phyloP scores from a whole-genome alignment of 30 jellyfish, hydroid and myxozoan genomes.

The Rhopilema esculentum region DNA sequence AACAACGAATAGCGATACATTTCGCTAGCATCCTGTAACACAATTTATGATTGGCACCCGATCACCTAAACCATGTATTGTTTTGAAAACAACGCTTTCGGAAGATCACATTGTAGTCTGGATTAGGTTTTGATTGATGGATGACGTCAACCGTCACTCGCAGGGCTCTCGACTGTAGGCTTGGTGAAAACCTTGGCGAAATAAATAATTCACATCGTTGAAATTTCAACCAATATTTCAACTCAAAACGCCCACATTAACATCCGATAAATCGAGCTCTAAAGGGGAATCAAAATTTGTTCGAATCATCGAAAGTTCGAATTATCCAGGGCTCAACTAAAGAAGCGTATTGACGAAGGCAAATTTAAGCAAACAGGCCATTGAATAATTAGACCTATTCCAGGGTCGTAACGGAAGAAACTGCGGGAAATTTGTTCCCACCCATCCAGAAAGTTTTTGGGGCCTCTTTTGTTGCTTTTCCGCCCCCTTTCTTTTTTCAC shows the following conservation, averaged over 20 bases:
- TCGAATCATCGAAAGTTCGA: too few relatives aligned
- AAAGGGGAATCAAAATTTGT: too few relatives aligned
- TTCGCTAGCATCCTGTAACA: constrained; percentile 61
- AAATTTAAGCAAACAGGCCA: too few relatives aligned
- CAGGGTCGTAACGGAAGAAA: too few relatives aligned
- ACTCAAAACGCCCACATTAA: neutral
- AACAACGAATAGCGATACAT: constrained; percentile 38
- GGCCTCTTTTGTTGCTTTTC: too few relatives aligned
- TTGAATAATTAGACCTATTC: too few relatives aligned
- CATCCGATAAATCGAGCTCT: too few relatives aligned
- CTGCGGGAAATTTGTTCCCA: too few relatives aligned
- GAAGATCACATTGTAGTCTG: constrained; percentile 39
- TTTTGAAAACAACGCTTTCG: constrained; percentile 56
- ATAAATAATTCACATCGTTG: neutral
- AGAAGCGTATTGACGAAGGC: too few relatives aligned
- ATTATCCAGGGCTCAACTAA: too few relatives aligned
- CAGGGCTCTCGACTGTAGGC: neutral
- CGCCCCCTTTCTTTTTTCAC: too few relatives aligned
- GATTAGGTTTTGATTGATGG: constrained; percentile 22
- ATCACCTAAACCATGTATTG: constrained; percentile 59
- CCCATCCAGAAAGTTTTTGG: too few relatives aligned
- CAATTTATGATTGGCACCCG: constrained; percentile 65
- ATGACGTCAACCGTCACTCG: constrained; percentile 14
- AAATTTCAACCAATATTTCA: neutral
- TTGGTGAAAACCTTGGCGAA: neutral